Base-by-base conservation (phyloP, 2,888 invertebrate species). In the Drosophila engyochracea region DNA sequence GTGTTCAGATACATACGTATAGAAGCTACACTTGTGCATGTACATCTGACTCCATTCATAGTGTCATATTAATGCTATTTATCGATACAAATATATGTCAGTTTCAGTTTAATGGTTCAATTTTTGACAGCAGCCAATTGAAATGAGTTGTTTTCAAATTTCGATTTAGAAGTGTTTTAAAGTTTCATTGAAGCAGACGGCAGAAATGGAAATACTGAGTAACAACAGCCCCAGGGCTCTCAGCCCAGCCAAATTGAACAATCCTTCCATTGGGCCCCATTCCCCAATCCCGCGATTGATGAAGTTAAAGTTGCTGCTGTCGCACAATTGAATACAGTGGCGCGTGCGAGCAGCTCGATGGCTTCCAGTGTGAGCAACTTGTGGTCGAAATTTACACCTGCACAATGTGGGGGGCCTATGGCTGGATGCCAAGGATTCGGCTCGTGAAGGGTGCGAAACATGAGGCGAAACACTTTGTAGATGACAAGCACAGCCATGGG, bases 371-470 rank as follows among this genome's bases (percentile, higher is more conserved):
- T 47, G 52, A 62, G 67, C 22, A 37, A 31, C 73, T 76, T 79
- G 79, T 44, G 84, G 84, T 79, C 57, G 68, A 79, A 74, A 81
- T 82, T 70, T 73, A 74, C 86, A 85, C 84, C 84, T 84, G 84
- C 69, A 59, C 57, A 68, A 64, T 33, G 31, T 30, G 52, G 28
- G 12, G 10, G 4, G 37, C 2, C 28, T 14, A 14, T 35, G 25
- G 25, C 49, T 19, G 60, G 35, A 39, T 35, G 35, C 35, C 35
- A 35, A 35, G 35, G 31, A 25, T 14, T 25, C n/a, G n/a, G 1
- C 25, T 31, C 31, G 2, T 31, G 9, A 9, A 16, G 47, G 35
- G 19, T 47, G 37, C n/a, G 28, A 25, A 30, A 22, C 28, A 41
- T 30, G 44, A n/a, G 19, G 49, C 55, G 49, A 57, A 65, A 30